A percentile compares a stretch with the other conserved stretches of the same genome.
These are phyloP conservation scores for Poecile montanus DNA, from an alignment of 2,797 vertebrate species.

Conservation along the genomic window DNA sequence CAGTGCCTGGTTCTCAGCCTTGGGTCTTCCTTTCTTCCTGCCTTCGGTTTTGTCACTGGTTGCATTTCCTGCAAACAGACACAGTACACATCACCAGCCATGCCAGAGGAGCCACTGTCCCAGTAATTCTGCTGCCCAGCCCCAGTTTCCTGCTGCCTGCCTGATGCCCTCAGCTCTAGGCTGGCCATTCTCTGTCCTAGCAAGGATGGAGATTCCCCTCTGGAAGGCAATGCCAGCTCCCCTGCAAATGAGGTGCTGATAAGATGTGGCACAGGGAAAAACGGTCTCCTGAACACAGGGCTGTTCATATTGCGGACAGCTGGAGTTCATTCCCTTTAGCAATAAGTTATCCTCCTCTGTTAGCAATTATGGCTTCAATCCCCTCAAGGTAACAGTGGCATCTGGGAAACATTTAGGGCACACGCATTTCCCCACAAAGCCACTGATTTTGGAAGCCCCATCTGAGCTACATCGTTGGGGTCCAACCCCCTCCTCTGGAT, in stretches of 20 bases:
- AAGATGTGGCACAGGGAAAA: neutral
- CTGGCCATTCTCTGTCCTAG: neutral
- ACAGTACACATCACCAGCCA: rapidly evolving
- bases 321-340: neutral
- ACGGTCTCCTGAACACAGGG: neutral
- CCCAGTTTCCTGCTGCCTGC: neutral
- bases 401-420: constrained; percentile 1
- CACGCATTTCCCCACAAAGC: neutral
- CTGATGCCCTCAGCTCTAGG: neutral
- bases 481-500: neutral
- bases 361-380: neutral
- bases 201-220: neutral
- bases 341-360: neutral
- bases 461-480: neutral
- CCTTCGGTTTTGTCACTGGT: constrained; percentile 85
- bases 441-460: neutral
- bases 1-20: constrained; percentile 89
- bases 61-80: constrained; percentile 78
- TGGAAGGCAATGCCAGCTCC: neutral
- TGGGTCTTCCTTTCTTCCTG: constrained; percentile 92
- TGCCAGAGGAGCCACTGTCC: rapidly evolving
- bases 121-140: neutral
- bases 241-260: neutral
- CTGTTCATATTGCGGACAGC: neutral
- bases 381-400: neutral